Conservation (phyloP, 2,113 vertebrate species). For the Hippocampus mohnikei region DNA sequence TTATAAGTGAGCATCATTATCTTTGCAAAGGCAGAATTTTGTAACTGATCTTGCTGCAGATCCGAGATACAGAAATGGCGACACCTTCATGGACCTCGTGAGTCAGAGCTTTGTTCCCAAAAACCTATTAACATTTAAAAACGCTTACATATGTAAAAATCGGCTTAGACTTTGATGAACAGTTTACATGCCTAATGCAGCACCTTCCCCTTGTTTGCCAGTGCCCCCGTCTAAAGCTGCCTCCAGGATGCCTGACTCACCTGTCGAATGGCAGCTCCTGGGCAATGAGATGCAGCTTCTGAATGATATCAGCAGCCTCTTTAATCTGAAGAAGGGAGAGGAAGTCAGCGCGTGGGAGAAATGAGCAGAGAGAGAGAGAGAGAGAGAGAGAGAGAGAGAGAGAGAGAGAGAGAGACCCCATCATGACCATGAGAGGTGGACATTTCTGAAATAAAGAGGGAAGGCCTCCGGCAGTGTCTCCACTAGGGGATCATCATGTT, state of each 20-base stretch:
- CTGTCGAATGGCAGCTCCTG: slow-evolving; percentile 98
- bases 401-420: slow-evolving; percentile 4
- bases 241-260: slow-evolving; percentile 69
- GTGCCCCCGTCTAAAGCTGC: slow-evolving; percentile 47
- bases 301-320: slow-evolving; percentile 98
- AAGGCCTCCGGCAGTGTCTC: slow-evolving; percentile 51
- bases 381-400: slow-evolving; percentile 7
- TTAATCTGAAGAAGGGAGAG: slow-evolving; percentile 81
- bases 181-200: slow-evolving; percentile 27
- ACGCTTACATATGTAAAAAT: background rate
- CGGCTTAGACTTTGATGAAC: slow-evolving; percentile 21
- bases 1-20: background rate
- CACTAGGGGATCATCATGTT: slow-evolving; percentile 64
- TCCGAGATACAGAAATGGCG: background rate
- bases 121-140: background rate
- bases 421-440: slow-evolving; percentile 46
- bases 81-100: background rate
- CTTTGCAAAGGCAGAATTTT: background rate
- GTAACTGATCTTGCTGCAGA: too few species aligned
- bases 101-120: slow-evolving; percentile 4
- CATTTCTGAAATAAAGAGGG: slow-evolving; percentile 50
- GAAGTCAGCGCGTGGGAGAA: background rate
- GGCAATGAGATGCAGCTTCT: slow-evolving; percentile 97
- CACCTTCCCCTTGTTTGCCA: slow-evolving; percentile 38
- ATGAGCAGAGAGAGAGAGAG: slow-evolving; percentile 16